Evolutionary conservation across 2,888 invertebrate species (phyloP).

Genomic region (Charanyca ferruginea): DNA sequence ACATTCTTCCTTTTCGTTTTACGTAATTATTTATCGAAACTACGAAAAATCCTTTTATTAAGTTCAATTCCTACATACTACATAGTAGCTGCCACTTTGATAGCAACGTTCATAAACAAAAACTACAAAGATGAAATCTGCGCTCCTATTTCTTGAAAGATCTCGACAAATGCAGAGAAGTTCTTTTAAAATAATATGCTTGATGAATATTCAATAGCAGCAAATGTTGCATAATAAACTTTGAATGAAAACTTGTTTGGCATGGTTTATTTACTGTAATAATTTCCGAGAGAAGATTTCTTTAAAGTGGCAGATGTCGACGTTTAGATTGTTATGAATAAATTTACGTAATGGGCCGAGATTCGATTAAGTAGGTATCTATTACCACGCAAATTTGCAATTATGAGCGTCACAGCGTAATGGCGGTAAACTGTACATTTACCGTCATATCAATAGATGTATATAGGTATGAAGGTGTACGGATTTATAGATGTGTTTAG

Average conservation of each 20-base stretch:
- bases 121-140: slow-evolving; percentile 36
- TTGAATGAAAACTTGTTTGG: slow-evolving; percentile 39
- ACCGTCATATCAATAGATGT: slow-evolving; percentile 35
- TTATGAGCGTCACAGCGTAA: slow-evolving; percentile 58
- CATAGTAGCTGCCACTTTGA: background rate
- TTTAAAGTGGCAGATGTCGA: slow-evolving; percentile 41
- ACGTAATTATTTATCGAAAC: background rate
- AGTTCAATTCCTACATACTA: slow-evolving; percentile 12
- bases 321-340: slow-evolving; percentile 65
- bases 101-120: slow-evolving; percentile 24
- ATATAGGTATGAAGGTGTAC: slow-evolving; percentile 5
- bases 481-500: slow-evolving; percentile 32
- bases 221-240: slow-evolving; percentile 52
- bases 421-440: slow-evolving; percentile 54
- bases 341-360: slow-evolving; percentile 72
- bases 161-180: slow-evolving; percentile 22
- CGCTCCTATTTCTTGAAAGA: slow-evolving; percentile 27
- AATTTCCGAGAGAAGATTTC: slow-evolving; percentile 42
- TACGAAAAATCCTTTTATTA: slow-evolving; percentile 13
- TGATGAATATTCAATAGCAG: slow-evolving; percentile 53
- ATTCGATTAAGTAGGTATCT: slow-evolving; percentile 70
- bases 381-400: slow-evolving; percentile 63
- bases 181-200: slow-evolving; percentile 48
- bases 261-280: slow-evolving; percentile 52
- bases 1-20: no score